Conservation (phyloP, 2,888 invertebrate genomes). For the Rhimphoctona megacephalus region DNA sequence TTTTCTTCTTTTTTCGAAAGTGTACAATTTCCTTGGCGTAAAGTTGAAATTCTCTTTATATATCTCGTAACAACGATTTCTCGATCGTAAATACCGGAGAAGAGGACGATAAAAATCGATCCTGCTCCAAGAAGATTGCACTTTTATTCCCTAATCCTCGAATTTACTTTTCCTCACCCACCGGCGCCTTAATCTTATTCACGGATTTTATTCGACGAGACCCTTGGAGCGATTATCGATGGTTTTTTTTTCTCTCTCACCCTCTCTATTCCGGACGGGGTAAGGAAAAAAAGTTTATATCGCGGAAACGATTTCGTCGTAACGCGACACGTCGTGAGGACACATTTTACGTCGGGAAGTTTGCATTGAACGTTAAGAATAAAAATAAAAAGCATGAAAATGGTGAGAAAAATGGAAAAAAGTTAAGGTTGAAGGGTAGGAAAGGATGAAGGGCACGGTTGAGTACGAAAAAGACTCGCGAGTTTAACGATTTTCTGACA, state of each 20-base stretch:
- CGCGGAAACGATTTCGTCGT: neutral
- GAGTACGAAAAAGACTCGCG: neutral
- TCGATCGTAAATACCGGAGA: neutral
- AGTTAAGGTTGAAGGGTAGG: neutral
- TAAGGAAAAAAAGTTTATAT: conserved; percentile 7
- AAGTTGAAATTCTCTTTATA: neutral
- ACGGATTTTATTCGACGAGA: conserved; percentile 44
- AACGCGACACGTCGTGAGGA: conserved; percentile 11
- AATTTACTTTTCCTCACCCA: neutral
- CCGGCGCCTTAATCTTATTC: conserved; percentile 9
- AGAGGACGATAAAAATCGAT: conserved; percentile 8
- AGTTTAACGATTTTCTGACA: neutral
- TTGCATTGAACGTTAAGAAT: conserved; percentile 23
- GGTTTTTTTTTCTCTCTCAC: neutral
- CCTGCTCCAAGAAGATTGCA: neutral
- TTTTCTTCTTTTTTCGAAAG: neutral
- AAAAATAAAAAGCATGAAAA: neutral
- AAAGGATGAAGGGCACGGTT: neutral
- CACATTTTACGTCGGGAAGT: conserved; percentile 32
- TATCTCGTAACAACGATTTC: neutral
- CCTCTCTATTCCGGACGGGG: neutral
- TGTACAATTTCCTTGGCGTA: neutral
- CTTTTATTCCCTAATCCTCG: conserved; percentile 31
- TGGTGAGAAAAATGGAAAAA: conserved; percentile 6
- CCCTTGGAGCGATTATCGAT: conserved; percentile 43